These are phyloP conservation scores for Danaus chrysippus DNA, from an alignment of 2,888 invertebrate species.

Conservation along the genomic window DNA sequence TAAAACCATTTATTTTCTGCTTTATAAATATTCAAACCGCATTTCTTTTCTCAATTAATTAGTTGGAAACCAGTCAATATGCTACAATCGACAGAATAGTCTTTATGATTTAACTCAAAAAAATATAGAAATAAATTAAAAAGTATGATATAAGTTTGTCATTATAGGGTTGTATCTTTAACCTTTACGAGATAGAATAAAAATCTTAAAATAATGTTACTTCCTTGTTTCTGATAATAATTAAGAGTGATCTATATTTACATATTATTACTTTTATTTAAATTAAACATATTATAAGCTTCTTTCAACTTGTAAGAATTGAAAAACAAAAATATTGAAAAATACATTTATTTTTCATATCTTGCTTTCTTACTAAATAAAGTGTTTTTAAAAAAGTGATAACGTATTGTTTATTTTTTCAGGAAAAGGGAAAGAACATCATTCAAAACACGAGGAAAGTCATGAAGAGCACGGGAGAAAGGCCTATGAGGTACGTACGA, in stretches of 20 bases:
- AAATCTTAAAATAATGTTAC: too few species aligned
- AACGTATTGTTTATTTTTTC: conserved; percentile 17
- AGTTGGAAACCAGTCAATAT: conserved; percentile 11
- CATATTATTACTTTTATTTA: too few species aligned
- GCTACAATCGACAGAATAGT: conserved; percentile 1
- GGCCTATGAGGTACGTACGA: conserved; percentile 78
- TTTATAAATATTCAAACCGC: conserved; percentile 25
- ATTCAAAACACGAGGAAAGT: conserved; percentile 75
- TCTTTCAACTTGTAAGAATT: too few species aligned
- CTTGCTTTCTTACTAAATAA: too few species aligned
- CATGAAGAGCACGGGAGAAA: conserved; percentile 82
- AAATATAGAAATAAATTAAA: conserved; percentile 13
- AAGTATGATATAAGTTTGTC: too few species aligned
- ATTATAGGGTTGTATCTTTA: too few species aligned
- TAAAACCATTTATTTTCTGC: background rate
- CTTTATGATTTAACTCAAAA: conserved; percentile 18
- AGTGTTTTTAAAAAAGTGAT: background rate
- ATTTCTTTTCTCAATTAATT: conserved; percentile 20
- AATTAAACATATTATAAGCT: too few species aligned
- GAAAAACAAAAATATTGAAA: too few species aligned
- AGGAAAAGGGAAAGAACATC: conserved; percentile 79
- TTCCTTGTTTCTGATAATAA: too few species aligned
- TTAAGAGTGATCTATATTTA: too few species aligned
- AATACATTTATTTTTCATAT: too few species aligned
- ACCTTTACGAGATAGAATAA: too few species aligned